A percentile compares a stretch with the other conserved stretches of the same genome.
phyloP scores from a whole-genome alignment of 2,113 vertebrate genomes.

The Anguilla rostrata region DNA sequence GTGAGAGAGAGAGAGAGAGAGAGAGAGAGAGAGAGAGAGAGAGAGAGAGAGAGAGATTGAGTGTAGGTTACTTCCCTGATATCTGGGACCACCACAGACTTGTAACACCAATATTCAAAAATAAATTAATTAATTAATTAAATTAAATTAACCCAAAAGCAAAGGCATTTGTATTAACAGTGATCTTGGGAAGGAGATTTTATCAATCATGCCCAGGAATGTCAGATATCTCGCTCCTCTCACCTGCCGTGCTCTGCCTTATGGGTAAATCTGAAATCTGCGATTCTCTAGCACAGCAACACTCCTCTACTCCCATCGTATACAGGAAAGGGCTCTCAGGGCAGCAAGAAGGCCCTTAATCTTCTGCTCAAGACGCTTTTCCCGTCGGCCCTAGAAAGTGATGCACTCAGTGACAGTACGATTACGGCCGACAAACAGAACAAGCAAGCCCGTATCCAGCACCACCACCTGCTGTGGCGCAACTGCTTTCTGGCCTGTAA shows the following conservation, averaged over 20 bases:
- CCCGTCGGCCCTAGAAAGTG: background rate
- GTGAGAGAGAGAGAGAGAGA: conserved; percentile 3
- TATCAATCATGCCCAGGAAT: background rate
- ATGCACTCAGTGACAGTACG: background rate
- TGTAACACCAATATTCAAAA: too few relatives aligned
- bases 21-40: conserved; percentile 31
- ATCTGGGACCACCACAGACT: too few relatives aligned
- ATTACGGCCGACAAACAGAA: background rate
- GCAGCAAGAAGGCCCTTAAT: background rate
- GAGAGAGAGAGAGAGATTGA: background rate
- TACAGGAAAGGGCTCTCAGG: background rate
- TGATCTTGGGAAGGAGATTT: background rate
- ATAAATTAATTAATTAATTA: too few relatives aligned
- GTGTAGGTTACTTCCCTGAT: too few relatives aligned
- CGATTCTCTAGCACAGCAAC: background rate
- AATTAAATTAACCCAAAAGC: too few relatives aligned
- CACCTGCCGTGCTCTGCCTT: background rate
- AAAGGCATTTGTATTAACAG: too few relatives aligned
- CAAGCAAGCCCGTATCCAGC: background rate
- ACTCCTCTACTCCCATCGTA: background rate
- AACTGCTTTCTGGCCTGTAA: background rate
- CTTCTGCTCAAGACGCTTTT: background rate
- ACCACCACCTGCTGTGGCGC: too few relatives aligned
- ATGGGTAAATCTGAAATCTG: background rate
- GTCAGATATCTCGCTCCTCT: background rate